A percentile compares a stretch with the other conserved stretches of the same genome.
Evolutionary conservation across 2,888 invertebrate species (phyloP).

Genomic region (Drosophila conformis): DNA sequence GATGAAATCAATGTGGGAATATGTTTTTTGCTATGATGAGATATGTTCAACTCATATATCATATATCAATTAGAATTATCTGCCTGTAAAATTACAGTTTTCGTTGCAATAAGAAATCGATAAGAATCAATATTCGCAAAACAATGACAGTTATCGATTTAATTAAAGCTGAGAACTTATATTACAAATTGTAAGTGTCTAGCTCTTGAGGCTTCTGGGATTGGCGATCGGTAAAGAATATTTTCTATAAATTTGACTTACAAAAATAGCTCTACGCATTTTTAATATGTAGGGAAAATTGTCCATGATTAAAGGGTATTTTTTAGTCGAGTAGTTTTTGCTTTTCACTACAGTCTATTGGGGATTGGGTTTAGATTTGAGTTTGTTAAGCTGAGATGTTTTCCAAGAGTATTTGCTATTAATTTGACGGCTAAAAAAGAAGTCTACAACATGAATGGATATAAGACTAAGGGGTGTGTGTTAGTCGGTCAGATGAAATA

Average conservation of each 20-base stretch:
- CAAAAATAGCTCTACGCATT: background rate
- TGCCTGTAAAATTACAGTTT: too few species aligned
- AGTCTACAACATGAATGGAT: background rate
- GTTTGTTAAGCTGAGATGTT: background rate
- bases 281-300: background rate
- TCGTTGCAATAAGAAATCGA: background rate
- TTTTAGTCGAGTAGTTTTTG: background rate
- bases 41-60: background rate
- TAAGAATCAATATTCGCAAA: background rate
- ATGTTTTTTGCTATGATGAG: background rate
- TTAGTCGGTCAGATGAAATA: background rate
- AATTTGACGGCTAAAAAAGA: background rate
- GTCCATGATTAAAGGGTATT: conserved; percentile 4
- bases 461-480: background rate
- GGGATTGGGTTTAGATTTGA: background rate
- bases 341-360: background rate
- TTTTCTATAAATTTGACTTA: background rate
- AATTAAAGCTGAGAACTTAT: background rate
- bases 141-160: too few species aligned
- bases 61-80: too few species aligned
- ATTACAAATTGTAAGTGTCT: background rate
- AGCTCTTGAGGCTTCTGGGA: background rate
- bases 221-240: background rate
- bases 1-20: background rate
- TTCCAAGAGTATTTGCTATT: background rate